Evolutionary conservation across 1,140 invertebrate genomes (phyloP).

Genomic region (Druon quercuslanigerum): DNA sequence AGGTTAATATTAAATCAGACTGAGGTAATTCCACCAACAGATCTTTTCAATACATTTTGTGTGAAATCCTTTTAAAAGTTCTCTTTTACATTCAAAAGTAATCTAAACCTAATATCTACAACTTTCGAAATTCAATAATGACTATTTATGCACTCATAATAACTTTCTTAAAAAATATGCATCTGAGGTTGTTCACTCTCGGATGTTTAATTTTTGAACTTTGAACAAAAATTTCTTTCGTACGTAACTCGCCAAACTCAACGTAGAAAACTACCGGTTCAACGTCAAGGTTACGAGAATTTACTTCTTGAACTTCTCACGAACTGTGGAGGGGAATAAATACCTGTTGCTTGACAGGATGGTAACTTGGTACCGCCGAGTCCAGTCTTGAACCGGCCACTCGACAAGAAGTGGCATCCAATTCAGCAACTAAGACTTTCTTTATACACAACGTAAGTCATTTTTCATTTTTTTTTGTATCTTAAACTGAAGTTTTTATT

Average conservation of each 20-base stretch:
- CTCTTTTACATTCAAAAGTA: too few species aligned
- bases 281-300: constrained; percentile 42
- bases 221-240: neutral
- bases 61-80: too few species aligned
- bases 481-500: too few species aligned
- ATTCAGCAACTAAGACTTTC: constrained; percentile 18
- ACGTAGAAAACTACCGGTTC: neutral
- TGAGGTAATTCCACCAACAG: too few species aligned
- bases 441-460: constrained; percentile 42
- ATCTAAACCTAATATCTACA: too few species aligned
- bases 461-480: constrained; percentile 1
- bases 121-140: too few species aligned
- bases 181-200: too few species aligned
- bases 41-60: too few species aligned
- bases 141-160: too few species aligned
- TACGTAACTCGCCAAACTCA: neutral
- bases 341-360: constrained; percentile 33
- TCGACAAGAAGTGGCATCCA: constrained; percentile 23
- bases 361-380: constrained; percentile 1
- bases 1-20: too few species aligned
- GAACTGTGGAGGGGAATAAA: constrained; percentile 30
- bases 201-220: neutral
- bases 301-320: constrained; percentile 29
- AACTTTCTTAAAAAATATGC: too few species aligned
- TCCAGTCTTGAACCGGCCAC: constrained; percentile 39